These are phyloP conservation scores for Cecropterus lyciades DNA, from an alignment of 1,140 invertebrate genomes.

Conservation along the genomic window DNA sequence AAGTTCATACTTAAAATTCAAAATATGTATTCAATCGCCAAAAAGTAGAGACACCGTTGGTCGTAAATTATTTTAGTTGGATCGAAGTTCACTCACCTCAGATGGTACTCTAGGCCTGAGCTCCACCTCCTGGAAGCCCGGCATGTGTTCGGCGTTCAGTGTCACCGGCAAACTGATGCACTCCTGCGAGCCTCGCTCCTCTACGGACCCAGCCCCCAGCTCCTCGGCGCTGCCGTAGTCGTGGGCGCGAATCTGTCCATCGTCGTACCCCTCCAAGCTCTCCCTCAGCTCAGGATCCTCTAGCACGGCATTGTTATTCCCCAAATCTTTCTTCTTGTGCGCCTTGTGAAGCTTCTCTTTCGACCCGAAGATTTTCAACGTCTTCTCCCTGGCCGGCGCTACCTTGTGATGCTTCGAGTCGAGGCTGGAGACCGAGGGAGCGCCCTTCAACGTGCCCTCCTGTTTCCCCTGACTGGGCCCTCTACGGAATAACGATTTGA, in stretches of 20 bases:
- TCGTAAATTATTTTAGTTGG: background rate
- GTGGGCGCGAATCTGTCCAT: conserved; percentile 51
- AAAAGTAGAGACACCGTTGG: background rate
- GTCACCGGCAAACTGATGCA: conserved; percentile 76
- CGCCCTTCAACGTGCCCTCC: conserved; percentile 74
- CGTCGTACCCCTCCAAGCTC: conserved; percentile 59
- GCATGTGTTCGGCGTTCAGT: conserved; percentile 74
- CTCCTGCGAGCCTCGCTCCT: conserved; percentile 73
- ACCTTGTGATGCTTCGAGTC: conserved; percentile 85
- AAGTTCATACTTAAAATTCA: background rate
- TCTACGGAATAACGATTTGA: conserved; percentile 92
- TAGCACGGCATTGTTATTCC: conserved; percentile 75
- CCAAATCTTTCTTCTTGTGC: conserved; percentile 76
- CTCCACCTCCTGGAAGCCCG: conserved; percentile 75
- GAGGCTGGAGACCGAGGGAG: conserved; percentile 83
- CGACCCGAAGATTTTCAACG: conserved; percentile 77
- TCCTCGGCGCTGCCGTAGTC: conserved; percentile 75
- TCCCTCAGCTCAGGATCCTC: conserved; percentile 71
- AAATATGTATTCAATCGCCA: background rate
- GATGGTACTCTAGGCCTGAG: conserved; percentile 68
- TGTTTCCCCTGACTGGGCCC: conserved; percentile 85
- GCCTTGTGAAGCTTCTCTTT: conserved; percentile 82
- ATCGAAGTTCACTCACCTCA: conserved; percentile 55
- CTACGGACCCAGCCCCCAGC: conserved; percentile 65
- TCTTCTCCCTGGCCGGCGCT: conserved; percentile 79